These are phyloP conservation scores for Holacanthella duospinosa DNA, from an alignment of 2,888 invertebrate species.

Conservation along the genomic window DNA sequence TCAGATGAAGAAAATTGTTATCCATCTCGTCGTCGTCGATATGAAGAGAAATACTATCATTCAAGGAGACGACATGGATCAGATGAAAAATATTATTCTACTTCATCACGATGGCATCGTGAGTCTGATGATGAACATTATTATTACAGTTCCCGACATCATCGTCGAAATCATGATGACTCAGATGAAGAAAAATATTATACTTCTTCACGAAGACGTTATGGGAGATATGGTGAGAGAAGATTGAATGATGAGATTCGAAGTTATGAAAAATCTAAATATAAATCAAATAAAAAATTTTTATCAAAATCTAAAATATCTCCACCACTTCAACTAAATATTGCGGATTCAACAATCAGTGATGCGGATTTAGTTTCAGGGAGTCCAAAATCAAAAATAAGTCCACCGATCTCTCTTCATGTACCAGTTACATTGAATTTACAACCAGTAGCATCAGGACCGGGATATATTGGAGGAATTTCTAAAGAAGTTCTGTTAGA, in stretches of 20 bases:
- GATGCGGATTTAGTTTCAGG: slow-evolving; percentile 43
- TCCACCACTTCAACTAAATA: slow-evolving; percentile 43
- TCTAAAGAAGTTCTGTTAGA: slow-evolving; percentile 8
- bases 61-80: too few species aligned
- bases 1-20: neutral
- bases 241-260: neutral
- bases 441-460: neutral
- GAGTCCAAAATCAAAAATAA: too few species aligned
- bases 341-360: slow-evolving; percentile 49
- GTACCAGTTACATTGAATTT: neutral
- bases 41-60: neutral
- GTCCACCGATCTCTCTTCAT: too few species aligned
- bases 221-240: neutral
- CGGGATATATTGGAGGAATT: slow-evolving; percentile 10
- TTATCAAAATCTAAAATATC: slow-evolving; percentile 35
- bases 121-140: neutral
- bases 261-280: slow-evolving; percentile 5
- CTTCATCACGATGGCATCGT: neutral
- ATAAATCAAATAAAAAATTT: slow-evolving; percentile 9
- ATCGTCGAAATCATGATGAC: neutral
- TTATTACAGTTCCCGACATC: neutral
- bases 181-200: neutral
- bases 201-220: neutral
- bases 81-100: too few species aligned
- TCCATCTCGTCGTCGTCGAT: neutral